These are phyloP conservation scores for Diachasmimorpha longicaudata DNA, from an alignment of 1,140 invertebrate species.

Conservation along the genomic window DNA sequence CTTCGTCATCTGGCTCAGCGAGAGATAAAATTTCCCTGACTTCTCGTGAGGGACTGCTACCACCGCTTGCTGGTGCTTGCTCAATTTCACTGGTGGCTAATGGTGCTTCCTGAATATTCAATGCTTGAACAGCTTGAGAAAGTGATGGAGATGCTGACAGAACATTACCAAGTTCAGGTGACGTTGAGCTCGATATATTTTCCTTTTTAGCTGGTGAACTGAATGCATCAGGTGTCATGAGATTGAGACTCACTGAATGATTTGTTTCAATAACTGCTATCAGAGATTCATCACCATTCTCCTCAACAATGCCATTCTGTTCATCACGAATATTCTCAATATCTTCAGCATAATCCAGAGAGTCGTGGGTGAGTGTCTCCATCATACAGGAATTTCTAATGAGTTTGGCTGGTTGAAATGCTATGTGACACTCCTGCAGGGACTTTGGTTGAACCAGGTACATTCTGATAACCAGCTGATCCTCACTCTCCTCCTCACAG, in stretches of 20 bases:
- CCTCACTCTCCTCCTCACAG: conserved; percentile 53
- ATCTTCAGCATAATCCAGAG: conserved; percentile 52
- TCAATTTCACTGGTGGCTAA: conserved; percentile 50
- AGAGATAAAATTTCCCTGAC: conserved; percentile 79
- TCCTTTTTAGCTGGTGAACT: conserved; percentile 69
- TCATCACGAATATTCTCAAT: conserved; percentile 45
- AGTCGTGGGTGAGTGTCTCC: conserved; percentile 49
- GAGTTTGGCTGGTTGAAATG: conserved; percentile 69
- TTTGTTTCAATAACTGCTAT: conserved; percentile 45
- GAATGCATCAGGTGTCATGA: conserved; percentile 90
- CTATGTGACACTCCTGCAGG: conserved; percentile 83
- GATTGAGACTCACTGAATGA: conserved; percentile 63
- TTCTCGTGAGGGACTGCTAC: conserved; percentile 85
- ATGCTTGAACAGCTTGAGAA: conserved; percentile 46
- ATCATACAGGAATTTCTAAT: conserved; percentile 37
- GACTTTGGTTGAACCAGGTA: conserved; percentile 89
- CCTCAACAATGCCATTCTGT: conserved; percentile 60
- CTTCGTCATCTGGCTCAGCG: conserved; percentile 59
- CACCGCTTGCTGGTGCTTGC: conserved; percentile 67
- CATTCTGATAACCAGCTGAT: conserved; percentile 72
- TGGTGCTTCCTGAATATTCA: conserved; percentile 46
- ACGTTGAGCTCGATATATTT: conserved; percentile 44
- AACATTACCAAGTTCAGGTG: conserved; percentile 50
- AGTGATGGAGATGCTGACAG: conserved; percentile 50
- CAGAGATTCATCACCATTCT: conserved; percentile 43